Evolutionary conservation across 2,888 invertebrate species (phyloP).

Genomic region (Rhingia campestris): DNA sequence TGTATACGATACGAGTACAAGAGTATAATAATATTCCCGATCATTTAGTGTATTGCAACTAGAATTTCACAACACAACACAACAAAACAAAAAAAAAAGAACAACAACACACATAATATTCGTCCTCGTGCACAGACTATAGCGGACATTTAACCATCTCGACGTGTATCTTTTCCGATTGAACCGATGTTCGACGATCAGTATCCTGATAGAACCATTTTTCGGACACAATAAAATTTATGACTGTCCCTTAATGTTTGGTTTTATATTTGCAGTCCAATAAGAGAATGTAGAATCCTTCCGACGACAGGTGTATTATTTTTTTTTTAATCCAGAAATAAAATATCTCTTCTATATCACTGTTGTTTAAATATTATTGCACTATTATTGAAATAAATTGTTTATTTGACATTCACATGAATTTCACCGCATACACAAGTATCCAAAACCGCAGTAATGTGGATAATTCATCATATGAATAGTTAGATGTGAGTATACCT

Average conservation of each 20-base stretch:
- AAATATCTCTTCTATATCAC: background rate
- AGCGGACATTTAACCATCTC: slow-evolving; percentile 49
- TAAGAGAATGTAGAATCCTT: slow-evolving; percentile 37
- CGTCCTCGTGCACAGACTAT: slow-evolving; percentile 18
- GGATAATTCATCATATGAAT: slow-evolving; percentile 49
- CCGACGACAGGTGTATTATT: slow-evolving; percentile 57
- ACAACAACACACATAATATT: slow-evolving; percentile 1
- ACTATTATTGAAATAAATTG: slow-evolving; percentile 49
- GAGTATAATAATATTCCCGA: slow-evolving; percentile 11
- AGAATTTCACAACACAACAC: slow-evolving; percentile 17
- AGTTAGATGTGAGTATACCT: background rate
- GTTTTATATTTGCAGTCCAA: slow-evolving; percentile 38
- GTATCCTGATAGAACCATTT: slow-evolving; percentile 25
- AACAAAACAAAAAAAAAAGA: slow-evolving; percentile 6
- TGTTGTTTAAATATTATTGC: slow-evolving; percentile 9
- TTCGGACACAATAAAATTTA: slow-evolving; percentile 1
- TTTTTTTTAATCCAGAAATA: slow-evolving; percentile 24
- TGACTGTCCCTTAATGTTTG: slow-evolving; percentile 11
- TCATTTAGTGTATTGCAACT: slow-evolving; percentile 22
- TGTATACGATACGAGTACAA: background rate
- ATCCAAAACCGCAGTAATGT: slow-evolving; percentile 56
- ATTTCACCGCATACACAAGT: slow-evolving; percentile 27
- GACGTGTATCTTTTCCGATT: slow-evolving; percentile 49
- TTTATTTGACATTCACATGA: slow-evolving; percentile 69
- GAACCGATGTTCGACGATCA: slow-evolving; percentile 33